A percentile compares a stretch with the other conserved stretches of the same genome.
These are phyloP conservation scores for Pitta sordida DNA, from an alignment of 2,113 vertebrate genomes.

Conservation along the genomic window DNA sequence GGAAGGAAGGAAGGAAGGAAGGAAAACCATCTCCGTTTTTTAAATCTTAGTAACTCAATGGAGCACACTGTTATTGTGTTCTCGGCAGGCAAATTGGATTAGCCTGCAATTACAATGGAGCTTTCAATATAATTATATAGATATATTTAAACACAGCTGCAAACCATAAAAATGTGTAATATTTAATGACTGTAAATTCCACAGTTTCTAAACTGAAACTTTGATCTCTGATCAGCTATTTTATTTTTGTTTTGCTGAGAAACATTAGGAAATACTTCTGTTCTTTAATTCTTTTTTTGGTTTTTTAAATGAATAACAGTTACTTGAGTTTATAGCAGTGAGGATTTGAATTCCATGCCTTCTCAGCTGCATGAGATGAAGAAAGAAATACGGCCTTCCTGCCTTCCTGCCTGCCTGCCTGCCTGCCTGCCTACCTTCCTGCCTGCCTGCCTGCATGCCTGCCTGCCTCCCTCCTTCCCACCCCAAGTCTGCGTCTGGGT, in stretches of 20 bases:
- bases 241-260: conserved; percentile 29
- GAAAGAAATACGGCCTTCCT: background rate
- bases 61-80: conserved; percentile 28
- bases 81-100: conserved; percentile 56
- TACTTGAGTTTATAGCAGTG: background rate
- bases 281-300: background rate
- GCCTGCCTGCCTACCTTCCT: too few relatives aligned
- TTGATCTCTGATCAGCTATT: conserved; percentile 33
- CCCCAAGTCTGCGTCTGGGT: too few relatives aligned
- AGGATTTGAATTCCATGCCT: background rate
- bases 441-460: too few relatives aligned
- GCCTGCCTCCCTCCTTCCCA: too few relatives aligned
- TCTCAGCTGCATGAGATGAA: background rate
- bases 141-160: conserved; percentile 76
- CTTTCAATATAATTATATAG: conserved; percentile 64
- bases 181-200: conserved; percentile 50
- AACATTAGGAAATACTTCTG: conserved; percentile 1
- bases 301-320: too few relatives aligned
- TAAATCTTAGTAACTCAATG: conserved; percentile 50
- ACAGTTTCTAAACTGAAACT: conserved; percentile 48
- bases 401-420: too few relatives aligned
- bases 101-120: conserved; percentile 57
- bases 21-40: conserved; percentile 18
- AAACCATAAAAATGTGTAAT: conserved; percentile 61
- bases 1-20: too few relatives aligned